Conservation (phyloP, 2,888 invertebrate species). For the Caenorhabditis becei region DNA sequence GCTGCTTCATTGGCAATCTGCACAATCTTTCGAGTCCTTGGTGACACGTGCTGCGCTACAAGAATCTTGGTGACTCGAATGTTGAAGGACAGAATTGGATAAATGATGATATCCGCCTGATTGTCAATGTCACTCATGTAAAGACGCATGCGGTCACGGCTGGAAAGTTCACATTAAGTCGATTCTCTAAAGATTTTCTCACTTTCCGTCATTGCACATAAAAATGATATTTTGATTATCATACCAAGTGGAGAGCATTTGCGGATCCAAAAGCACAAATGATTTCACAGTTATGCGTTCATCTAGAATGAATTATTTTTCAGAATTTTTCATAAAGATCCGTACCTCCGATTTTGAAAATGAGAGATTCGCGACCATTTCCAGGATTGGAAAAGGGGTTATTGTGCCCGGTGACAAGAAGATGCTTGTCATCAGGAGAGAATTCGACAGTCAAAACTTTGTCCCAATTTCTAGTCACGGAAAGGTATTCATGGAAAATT, state of each 20-base stretch:
- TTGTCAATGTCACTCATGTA: slow-evolving; percentile 28
- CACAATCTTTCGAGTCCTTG: slow-evolving; percentile 61
- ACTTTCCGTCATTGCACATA: slow-evolving; percentile 18
- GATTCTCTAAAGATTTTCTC: not conserved
- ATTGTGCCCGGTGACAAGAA: slow-evolving; percentile 10
- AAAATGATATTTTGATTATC: slow-evolving; percentile 27
- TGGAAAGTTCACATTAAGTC: not conserved
- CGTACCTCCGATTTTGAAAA: slow-evolving; percentile 25
- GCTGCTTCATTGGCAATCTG: slow-evolving; percentile 61
- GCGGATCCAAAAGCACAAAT: slow-evolving; percentile 2
- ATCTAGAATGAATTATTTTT: slow-evolving; percentile 7
- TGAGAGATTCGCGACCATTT: not conserved
- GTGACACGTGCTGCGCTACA: slow-evolving; percentile 52
- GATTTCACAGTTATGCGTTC: slow-evolving; percentile 8
- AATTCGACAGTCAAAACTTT: slow-evolving; percentile 23
- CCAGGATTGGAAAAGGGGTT: not conserved
- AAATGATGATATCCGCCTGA: slow-evolving; percentile 20
- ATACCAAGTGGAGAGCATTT: slow-evolving; percentile 33
- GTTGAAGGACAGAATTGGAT: slow-evolving; percentile 39
- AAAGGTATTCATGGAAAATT: slow-evolving; percentile 6
- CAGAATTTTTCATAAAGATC: too few relatives aligned
- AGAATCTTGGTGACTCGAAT: slow-evolving; percentile 7
- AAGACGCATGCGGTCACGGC: slow-evolving; percentile 24
- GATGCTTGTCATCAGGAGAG: slow-evolving; percentile 36
- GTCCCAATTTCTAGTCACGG: slow-evolving; percentile 11